Conservation (phyloP, 2,888 invertebrate genomes). For the Micoletzkya japonica region DNA sequence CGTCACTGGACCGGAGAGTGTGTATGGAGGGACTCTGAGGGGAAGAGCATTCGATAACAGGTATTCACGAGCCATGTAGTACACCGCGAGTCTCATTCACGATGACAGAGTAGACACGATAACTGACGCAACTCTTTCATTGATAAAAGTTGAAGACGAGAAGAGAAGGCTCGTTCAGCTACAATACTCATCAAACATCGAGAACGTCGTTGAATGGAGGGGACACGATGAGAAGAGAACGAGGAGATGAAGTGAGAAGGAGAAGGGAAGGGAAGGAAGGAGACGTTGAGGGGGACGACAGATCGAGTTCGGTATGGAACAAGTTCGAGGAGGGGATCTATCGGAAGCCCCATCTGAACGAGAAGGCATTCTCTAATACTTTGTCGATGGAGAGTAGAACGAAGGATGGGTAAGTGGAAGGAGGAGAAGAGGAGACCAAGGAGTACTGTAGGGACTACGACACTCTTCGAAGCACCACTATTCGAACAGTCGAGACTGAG, state of each 20-base stretch:
- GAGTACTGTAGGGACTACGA: constrained; percentile 11
- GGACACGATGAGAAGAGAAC: constrained; percentile 36
- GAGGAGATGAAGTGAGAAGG: constrained; percentile 16
- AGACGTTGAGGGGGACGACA: constrained; percentile 30
- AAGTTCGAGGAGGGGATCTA: constrained; percentile 61
- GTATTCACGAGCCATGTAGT: not conserved
- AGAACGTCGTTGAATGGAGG: not conserved
- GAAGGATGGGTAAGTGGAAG: not conserved
- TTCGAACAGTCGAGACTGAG: constrained; percentile 45
- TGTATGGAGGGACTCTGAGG: constrained; percentile 44
- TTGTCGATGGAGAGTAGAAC: constrained; percentile 28
- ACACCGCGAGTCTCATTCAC: not conserved
- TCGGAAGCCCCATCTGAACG: constrained; percentile 53
- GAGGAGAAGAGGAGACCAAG: not conserved
- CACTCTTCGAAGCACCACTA: constrained; percentile 14
- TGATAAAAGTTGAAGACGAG: not conserved
- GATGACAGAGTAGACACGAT: not conserved
- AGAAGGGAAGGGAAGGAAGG: constrained; percentile 28
- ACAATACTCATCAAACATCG: constrained; percentile 4
- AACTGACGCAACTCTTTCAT: not conserved
- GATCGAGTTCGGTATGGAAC: constrained; percentile 42
- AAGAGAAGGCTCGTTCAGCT: not conserved
- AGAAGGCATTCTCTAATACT: constrained; percentile 52
- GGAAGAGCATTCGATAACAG: not conserved
- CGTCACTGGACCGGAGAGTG: constrained; percentile 57